Conservation (phyloP, 1,140 invertebrate genomes). For the Aphaenogaster rudis region DNA sequence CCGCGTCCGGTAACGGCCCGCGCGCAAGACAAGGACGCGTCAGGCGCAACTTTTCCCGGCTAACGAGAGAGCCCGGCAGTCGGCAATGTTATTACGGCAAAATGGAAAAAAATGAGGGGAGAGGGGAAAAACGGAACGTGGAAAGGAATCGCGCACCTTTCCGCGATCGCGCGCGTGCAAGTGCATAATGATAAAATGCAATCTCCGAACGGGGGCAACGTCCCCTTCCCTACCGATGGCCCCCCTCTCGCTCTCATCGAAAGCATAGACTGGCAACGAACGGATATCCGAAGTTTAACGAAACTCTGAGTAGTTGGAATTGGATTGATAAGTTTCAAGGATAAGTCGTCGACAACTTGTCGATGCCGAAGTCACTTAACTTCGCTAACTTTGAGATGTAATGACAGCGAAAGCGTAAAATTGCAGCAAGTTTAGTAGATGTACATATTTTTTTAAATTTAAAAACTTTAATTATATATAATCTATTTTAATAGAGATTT, state of each 20-base stretch:
- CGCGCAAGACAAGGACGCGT: constrained; percentile 31
- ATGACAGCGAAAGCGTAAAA: neutral
- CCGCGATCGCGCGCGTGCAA: neutral
- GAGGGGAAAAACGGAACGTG: neutral
- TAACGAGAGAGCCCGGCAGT: constrained; percentile 5
- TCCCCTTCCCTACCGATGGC: neutral
- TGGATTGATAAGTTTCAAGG: neutral
- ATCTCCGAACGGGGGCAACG: constrained; percentile 18
- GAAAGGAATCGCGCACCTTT: constrained; percentile 30
- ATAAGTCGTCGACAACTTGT: neutral
- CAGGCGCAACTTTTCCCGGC: constrained; percentile 8
- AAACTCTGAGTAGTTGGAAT: neutral
- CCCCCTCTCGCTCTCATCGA: neutral
- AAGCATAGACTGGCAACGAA: neutral
- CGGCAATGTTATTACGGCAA: neutral
- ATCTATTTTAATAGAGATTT: neutral
- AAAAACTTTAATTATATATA: neutral
- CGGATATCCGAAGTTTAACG: neutral
- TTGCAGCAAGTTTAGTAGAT: neutral
- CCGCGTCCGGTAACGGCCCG: neutral
- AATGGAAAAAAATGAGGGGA: neutral
- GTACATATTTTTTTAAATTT: neutral
- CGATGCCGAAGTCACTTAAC: neutral
- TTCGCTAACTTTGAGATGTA: neutral
- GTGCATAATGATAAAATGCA: constrained; percentile 38